Percentiles rank a stretch among this genome's conserved stretches.
Evolutionary conservation across 1,140 invertebrate genomes (phyloP).

Genomic region (Sinonovacula constricta): DNA sequence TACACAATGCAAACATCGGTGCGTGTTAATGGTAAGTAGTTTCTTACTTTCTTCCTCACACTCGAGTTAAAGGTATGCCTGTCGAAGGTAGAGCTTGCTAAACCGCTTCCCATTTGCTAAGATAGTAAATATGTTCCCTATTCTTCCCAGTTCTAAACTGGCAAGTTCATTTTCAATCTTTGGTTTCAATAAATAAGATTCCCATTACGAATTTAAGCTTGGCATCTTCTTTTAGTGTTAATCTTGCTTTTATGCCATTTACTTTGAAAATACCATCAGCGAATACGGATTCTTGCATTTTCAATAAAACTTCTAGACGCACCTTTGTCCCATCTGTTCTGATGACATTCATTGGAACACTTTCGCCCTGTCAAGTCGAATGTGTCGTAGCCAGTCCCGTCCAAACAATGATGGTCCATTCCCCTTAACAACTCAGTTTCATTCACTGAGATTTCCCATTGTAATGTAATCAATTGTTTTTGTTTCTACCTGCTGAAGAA

Average conservation of each 20-base stretch:
- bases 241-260: conserved; percentile 33
- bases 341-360: background rate
- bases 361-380: conserved; percentile 29
- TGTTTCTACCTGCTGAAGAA: conserved; percentile 2
- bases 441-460: conserved; percentile 24
- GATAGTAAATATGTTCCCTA: conserved; percentile 66
- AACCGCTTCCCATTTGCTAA: conserved; percentile 65
- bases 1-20: conserved; percentile 43
- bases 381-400: conserved; percentile 29
- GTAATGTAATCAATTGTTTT: conserved; percentile 3
- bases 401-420: conserved; percentile 38
- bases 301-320: background rate
- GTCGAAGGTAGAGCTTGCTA: conserved; percentile 68
- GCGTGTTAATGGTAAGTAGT: conserved; percentile 63
- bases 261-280: conserved; percentile 11
- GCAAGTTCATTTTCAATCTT: conserved; percentile 74
- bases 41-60: conserved; percentile 60
- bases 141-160: conserved; percentile 67
- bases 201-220: conserved; percentile 55
- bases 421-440: conserved; percentile 16
- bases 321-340: background rate
- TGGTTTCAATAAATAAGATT: conserved; percentile 74
- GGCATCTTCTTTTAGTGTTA: conserved; percentile 31
- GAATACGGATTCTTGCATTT: background rate
- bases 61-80: conserved; percentile 60